These are phyloP conservation scores for Branchinecta lynchi DNA, from an alignment of 1,140 invertebrate genomes.

Conservation along the genomic window DNA sequence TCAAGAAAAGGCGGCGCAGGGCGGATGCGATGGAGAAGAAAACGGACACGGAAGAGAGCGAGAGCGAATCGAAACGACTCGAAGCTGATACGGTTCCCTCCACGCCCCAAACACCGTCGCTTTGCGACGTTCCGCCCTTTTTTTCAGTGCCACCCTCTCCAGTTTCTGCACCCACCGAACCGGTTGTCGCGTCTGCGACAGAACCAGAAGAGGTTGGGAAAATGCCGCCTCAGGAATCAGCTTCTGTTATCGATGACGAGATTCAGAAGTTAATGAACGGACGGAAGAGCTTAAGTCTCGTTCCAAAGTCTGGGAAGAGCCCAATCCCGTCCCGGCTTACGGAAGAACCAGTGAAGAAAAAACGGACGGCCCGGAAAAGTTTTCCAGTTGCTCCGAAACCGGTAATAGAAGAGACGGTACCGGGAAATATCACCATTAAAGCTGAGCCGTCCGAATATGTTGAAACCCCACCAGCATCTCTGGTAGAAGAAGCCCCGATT, in stretches of 20 bases:
- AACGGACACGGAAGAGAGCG: constrained; percentile 26
- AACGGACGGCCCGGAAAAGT: background rate
- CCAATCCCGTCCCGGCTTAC: background rate
- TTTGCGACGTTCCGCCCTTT: background rate
- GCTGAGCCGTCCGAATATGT: background rate
- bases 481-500: background rate
- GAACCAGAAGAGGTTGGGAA: too few species aligned
- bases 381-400: background rate
- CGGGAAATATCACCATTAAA: background rate
- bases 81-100: background rate
- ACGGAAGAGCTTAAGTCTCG: background rate
- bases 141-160: too few species aligned
- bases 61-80: constrained; percentile 17
- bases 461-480: background rate
- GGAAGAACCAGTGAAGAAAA: background rate
- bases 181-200: too few species aligned
- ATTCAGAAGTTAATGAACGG: constrained; percentile 4
- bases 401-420: background rate
- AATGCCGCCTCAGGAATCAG: background rate
- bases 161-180: too few species aligned
- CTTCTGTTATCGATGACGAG: background rate
- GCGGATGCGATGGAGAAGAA: constrained; percentile 22
- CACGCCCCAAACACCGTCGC: background rate
- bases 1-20: constrained; percentile 13
- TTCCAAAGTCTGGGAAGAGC: background rate